Base-by-base conservation (phyloP, 2,113 vertebrate genomes). In the Tupaia tana region DNA sequence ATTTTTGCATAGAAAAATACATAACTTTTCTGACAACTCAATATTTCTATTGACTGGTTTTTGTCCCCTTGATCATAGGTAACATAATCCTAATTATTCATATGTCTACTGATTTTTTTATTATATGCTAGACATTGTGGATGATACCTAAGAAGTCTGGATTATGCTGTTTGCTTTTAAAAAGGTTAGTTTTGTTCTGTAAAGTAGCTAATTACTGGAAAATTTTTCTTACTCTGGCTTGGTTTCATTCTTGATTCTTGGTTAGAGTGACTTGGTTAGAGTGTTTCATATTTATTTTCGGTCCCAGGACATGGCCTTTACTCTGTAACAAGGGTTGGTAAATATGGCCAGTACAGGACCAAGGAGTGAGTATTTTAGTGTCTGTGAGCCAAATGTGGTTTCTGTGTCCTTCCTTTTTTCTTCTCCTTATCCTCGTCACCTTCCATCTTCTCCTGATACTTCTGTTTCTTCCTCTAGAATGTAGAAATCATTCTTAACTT, bases 111-210 rank as follows among this genome's bases (percentile, higher is more conserved):
- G 34, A 67, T 19, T 24, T 86, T 82, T 79, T 79, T n/a, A 15
- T 74, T 95, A 20, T 86, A 52, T 74, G 11, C 54, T 80, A 54
- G 27, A 15, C n/a, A 29, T 34, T 74, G 16, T 61, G 52, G 27
- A 52, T 74, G 20, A 67, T 67, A 31, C 43, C n/a, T 56, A 63
- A 73, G 56, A 56, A 86, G 43, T 86, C 58, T 66, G n/a, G 14
- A 73, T 80, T 91, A 86, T 61, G 54, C 34, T 70, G 63, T 70
- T 66, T 74, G 25, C 31, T 95, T 86, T 87, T 54, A 61, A 73
- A n/a, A 79, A 81, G 6, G 4, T 75, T 95, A 59, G 16, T 34
- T 91, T 31, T 81, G 9, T 87, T 82, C 27, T 82, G 69, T 61
- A 91, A 87, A 75, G 31, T 16, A 91, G 59, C 31, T 61, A 75